Conservation (phyloP, 2,888 invertebrate genomes). For the Rotaria magnacalcarata region DNA sequence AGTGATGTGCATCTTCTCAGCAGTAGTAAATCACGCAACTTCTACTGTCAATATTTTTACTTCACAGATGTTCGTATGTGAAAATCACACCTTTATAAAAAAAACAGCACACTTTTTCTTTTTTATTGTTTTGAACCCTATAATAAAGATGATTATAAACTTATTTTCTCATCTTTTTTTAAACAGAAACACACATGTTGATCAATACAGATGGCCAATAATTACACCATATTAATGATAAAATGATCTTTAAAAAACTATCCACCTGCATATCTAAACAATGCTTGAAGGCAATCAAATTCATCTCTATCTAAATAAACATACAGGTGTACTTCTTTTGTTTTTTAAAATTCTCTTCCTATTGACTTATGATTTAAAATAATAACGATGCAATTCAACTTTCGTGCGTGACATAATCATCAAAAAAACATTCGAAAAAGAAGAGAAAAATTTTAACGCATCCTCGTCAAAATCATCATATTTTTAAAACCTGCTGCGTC, state of each 20-base stretch:
- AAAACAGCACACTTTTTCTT: neutral
- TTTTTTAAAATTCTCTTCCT: too few relatives aligned
- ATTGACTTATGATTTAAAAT: slow-evolving; percentile 16
- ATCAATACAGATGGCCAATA: slow-evolving; percentile 22
- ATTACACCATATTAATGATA: slow-evolving; percentile 24
- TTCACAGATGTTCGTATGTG: slow-evolving; percentile 6
- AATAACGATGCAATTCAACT: neutral
- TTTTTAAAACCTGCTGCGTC: neutral
- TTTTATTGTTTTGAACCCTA: neutral
- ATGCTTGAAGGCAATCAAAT: neutral
- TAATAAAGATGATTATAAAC: neutral
- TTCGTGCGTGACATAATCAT: slow-evolving; percentile 10
- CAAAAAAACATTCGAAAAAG: neutral
- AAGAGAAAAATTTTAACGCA: neutral
- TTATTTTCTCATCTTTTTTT: slow-evolving; percentile 6
- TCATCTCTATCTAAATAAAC: neutral
- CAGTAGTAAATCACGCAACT: neutral
- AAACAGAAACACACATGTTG: neutral
- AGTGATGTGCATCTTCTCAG: too few relatives aligned
- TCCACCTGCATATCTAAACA: neutral
- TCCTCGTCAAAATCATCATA: neutral
- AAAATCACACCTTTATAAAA: neutral
- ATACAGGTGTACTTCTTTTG: neutral
- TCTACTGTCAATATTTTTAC: slow-evolving; percentile 3
- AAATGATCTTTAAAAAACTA: slow-evolving; percentile 18